Evolutionary conservation across 1,140 invertebrate species (phyloP), one percentile per base, ranked within the genome.

Genomic region (Anoplolepis gracilipes): DNA sequence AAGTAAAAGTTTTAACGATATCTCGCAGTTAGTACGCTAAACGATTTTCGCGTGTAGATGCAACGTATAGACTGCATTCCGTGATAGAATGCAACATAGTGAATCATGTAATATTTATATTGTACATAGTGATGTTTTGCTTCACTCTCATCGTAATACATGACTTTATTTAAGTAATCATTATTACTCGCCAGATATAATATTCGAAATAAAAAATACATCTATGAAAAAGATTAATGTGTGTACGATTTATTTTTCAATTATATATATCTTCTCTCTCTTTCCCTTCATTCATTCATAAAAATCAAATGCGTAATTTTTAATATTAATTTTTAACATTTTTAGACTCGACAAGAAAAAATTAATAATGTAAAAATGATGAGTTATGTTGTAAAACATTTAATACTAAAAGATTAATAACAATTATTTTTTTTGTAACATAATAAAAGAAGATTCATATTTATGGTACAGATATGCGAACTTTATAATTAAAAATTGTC

Each of bases 71-170:
- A 59, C 28, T 73, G 79, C 72, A 87, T 89, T 87, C 72, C 61
- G 53, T 57, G 59, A 85, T 88, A 87, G 84, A 39, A 67, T 70
- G 85, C 88, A 73, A 62, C 67, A 78, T 89, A 88, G 87, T 64
- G 85, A 89, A 85, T 87, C 72, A 53, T 89, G 88, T 90, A 90
- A 89, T 90, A 90, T 90, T 90, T 90, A 87, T 85, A 89, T 49
- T 90, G 88, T 90, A 90, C 57, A 90, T 90, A 90, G 88, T 77
- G 81, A 89, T 84, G 73, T 85, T 82, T n/a, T 76, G 87, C 87
- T 89, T 89, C 57, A 85, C 86, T 88, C 84, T 88, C 84, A 85
- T 61, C 84, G 36, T 88, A 79, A 88, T 88, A 88, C 82, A 89
- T 85, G 84, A 89, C 57, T 89, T 89, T 90, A 85, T 90, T 90